Evolutionary conservation across 37 sponge, comb jelly and placozoan genomes (phyloP).

Genomic region (Dysidea cf. avara): DNA sequence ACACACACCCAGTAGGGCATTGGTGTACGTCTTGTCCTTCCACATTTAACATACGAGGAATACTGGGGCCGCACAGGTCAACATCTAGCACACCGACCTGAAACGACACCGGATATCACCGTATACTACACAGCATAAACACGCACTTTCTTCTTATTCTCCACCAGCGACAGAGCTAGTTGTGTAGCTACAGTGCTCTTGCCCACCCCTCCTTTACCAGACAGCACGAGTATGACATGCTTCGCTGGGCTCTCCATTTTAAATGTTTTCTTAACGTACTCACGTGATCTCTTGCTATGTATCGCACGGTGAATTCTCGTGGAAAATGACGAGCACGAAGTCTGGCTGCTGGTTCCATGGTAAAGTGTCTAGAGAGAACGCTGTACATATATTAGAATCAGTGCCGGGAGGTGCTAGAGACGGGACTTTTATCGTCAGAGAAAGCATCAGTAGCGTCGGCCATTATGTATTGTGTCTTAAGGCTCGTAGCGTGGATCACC

Average conservation of each 20-base stretch:
- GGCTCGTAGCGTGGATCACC: slow-evolving; percentile 67
- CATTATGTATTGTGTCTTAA: slow-evolving; percentile 73
- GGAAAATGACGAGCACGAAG: no score
- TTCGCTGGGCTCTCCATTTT: slow-evolving; percentile 1
- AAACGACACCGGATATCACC: background rate
- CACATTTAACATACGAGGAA: slow-evolving; percentile 66
- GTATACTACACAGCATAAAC: background rate
- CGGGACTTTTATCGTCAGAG: slow-evolving; percentile 82
- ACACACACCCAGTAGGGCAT: slow-evolving; percentile 61
- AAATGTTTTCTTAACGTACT: no score
- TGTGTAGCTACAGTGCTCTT: slow-evolving; percentile 40
- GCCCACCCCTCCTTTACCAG: slow-evolving; percentile 44
- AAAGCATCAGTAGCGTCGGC: slow-evolving; percentile 69
- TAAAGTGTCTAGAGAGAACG: slow-evolving; percentile 78
- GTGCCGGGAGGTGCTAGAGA: slow-evolving; percentile 36
- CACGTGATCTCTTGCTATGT: no score
- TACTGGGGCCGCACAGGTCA: slow-evolving; percentile 81
- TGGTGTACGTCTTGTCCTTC: slow-evolving; percentile 62
- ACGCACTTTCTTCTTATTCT: slow-evolving; percentile 13
- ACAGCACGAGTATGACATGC: slow-evolving; percentile 31
- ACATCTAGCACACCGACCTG: slow-evolving; percentile 81
- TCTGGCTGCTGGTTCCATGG: slow-evolving; percentile 82
- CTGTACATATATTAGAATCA: slow-evolving; percentile 55
- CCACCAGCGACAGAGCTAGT: slow-evolving; percentile 21
- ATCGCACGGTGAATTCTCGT: no score